Evolutionary conservation across 2,888 invertebrate genomes (phyloP).

Genomic region (Netelia virgata): DNA sequence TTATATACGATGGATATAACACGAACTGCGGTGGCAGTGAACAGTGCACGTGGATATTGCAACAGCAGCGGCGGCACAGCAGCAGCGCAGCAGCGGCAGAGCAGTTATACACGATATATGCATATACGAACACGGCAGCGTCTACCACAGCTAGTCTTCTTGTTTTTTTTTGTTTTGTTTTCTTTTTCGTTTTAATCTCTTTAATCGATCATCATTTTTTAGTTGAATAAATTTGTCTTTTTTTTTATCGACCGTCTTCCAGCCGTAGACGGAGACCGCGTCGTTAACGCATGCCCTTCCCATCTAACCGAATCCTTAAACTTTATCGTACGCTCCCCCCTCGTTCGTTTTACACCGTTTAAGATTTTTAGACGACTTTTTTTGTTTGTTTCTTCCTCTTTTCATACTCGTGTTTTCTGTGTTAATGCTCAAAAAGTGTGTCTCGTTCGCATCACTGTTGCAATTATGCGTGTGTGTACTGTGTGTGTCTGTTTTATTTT

Average conservation of each 20-base stretch:
- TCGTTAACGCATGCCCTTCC: constrained; percentile 59
- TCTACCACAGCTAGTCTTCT: constrained; percentile 81
- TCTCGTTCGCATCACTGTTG: constrained; percentile 51
- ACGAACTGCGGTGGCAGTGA: constrained; percentile 85
- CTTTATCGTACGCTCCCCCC: constrained; percentile 49
- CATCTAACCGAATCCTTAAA: constrained; percentile 57
- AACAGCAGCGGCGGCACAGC: constrained; percentile 81
- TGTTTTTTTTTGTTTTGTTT: constrained; percentile 53
- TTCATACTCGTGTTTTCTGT: constrained; percentile 63
- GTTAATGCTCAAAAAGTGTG: constrained; percentile 66
- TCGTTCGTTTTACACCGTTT: constrained; percentile 37
- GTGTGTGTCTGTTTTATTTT: constrained; percentile 33
- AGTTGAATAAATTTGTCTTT: constrained; percentile 45
- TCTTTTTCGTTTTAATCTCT: constrained; percentile 56
- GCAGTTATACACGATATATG: constrained; percentile 78
- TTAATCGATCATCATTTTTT: constrained; percentile 61
- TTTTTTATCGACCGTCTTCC: constrained; percentile 53
- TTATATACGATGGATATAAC: constrained; percentile 81
- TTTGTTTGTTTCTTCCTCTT: constrained; percentile 51
- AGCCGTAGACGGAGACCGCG: constrained; percentile 59
- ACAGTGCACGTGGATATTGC: constrained; percentile 84
- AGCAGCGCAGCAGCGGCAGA: constrained; percentile 76
- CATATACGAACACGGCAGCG: constrained; percentile 83
- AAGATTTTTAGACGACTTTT: constrained; percentile 47
- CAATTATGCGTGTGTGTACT: constrained; percentile 54